phyloP scores from a whole-genome alignment of 2,797 vertebrate species.

The Mormyrops attenuatus region DNA sequence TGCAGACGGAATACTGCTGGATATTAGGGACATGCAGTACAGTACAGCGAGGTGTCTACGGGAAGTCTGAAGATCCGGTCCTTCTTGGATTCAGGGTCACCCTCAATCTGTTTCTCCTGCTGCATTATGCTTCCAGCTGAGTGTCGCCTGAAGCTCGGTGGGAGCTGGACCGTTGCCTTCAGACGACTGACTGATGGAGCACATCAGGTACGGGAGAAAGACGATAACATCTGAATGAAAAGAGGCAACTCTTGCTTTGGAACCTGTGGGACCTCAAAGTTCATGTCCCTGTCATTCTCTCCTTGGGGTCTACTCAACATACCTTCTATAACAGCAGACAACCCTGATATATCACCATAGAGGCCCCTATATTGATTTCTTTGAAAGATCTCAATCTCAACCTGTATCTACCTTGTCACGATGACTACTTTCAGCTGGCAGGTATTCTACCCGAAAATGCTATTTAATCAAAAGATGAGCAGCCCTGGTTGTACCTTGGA shows the following conservation, averaged over 20 bases:
- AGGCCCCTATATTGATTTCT: neutral
- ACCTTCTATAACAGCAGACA: neutral
- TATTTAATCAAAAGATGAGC: neutral
- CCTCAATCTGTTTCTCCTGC: neutral
- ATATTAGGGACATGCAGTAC: neutral
- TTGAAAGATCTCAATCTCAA: neutral
- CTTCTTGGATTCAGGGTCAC: constrained; percentile 28
- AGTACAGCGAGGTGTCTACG: constrained; percentile 37
- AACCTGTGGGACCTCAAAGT: neutral
- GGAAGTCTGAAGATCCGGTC: constrained; percentile 17
- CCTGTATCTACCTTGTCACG: neutral
- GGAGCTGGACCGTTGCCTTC: constrained; percentile 36
- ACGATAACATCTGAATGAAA: constrained; percentile 41
- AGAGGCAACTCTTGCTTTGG: constrained; percentile 36
- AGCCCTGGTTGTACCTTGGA: neutral
- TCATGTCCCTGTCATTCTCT: neutral
- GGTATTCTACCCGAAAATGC: neutral
- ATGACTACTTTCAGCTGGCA: neutral
- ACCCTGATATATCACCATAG: neutral
- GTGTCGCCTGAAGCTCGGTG: constrained; percentile 9
- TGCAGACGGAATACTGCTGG: constrained; percentile 21
- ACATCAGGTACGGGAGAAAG: constrained; percentile 44
- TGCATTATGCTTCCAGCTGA: neutral
- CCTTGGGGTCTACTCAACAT: neutral
- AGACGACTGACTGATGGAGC: constrained; percentile 49